phyloP scores from a whole-genome alignment of 1,140 invertebrate species.

The Pomacea maculata region DNA sequence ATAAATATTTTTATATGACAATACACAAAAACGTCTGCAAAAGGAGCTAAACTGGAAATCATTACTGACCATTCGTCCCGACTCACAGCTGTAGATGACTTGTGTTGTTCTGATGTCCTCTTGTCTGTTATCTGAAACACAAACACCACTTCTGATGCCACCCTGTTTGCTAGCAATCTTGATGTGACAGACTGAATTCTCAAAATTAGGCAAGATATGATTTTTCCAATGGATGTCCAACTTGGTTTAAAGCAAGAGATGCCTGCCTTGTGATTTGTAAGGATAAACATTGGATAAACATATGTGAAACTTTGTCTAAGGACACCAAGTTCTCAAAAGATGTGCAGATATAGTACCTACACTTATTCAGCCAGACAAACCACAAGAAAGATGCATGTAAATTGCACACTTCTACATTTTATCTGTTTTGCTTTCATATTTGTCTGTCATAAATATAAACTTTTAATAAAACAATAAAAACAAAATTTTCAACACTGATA shows the following conservation, averaged over 20 bases:
- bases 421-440: no score
- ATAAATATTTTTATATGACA: not conserved
- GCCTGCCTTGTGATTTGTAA: not conserved
- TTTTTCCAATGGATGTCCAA: not conserved
- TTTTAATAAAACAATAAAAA: no score
- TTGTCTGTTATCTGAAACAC: constrained; percentile 50
- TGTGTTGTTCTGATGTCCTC: constrained; percentile 58
- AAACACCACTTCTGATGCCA: not conserved
- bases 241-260: not conserved
- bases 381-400: no score
- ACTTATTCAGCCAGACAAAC: no score
- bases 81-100: constrained; percentile 54
- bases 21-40: not conserved
- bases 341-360: no score
- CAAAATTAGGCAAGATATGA: not conserved
- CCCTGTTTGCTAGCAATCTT: not conserved
- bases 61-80: constrained; percentile 47
- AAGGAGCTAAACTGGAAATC: not conserved
- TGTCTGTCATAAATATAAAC: no score
- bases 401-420: no score
- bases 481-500: no score
- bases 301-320: no score
- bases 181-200: not conserved
- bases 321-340: no score
- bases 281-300: no score